These are phyloP conservation scores for Tachycineta bicolor DNA, from an alignment of 2,113 vertebrate species.

Conservation along the genomic window DNA sequence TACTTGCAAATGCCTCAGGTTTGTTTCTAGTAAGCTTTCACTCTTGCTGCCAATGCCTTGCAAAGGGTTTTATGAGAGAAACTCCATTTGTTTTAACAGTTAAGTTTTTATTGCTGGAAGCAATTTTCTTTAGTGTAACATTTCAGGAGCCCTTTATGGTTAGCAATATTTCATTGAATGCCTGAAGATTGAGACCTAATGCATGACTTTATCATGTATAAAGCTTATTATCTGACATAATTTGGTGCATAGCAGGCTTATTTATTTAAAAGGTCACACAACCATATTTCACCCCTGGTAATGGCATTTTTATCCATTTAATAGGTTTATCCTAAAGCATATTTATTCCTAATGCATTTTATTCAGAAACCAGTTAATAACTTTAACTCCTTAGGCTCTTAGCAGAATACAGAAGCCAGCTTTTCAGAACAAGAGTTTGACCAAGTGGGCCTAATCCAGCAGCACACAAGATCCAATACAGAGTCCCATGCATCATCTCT, in stretches of 20 bases:
- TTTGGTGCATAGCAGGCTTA: conserved; percentile 60
- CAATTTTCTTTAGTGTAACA: conserved; percentile 60
- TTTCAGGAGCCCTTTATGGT: conserved; percentile 56
- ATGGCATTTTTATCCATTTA: conserved; percentile 71
- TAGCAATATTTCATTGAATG: conserved; percentile 9
- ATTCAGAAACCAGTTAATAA: conserved; percentile 46
- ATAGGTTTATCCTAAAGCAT: conserved; percentile 64
- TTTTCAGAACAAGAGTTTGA: neutral
- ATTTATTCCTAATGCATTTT: conserved; percentile 57
- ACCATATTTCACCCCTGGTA: conserved; percentile 61
- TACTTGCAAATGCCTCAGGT: neutral
- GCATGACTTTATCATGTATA: conserved; percentile 56
- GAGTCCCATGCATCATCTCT: neutral
- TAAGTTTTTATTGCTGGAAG: conserved; percentile 60
- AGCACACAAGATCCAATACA: neutral
- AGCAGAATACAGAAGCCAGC: neutral
- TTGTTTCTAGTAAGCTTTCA: neutral
- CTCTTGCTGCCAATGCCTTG: neutral
- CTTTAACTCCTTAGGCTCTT: conserved; percentile 30
- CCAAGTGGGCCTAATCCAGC: neutral
- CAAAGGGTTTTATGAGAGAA: conserved; percentile 5
- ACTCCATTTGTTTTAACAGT: conserved; percentile 49
- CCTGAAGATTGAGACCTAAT: conserved; percentile 45
- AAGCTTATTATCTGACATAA: conserved; percentile 67
- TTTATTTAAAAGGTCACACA: conserved; percentile 70